Conservation (phyloP, 2,888 invertebrate species). For the Leptopilina myrica region DNA sequence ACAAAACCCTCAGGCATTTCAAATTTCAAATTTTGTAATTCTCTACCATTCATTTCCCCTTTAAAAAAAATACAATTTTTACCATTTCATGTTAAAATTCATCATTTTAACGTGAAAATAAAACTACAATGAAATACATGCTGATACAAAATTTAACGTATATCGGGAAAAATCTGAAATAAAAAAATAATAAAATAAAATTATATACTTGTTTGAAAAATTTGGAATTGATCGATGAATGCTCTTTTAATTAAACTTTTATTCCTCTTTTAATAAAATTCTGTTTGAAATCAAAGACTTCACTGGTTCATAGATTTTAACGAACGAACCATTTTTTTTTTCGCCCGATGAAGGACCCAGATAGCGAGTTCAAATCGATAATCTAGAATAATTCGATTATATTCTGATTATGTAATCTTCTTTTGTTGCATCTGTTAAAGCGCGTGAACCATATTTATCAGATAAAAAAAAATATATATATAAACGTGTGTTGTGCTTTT, state of each 20-base stretch:
- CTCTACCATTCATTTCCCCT: no score
- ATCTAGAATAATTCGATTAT: not conserved
- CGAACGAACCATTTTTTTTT: conserved; percentile 11
- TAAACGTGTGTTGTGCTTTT: no score
- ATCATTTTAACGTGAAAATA: no score
- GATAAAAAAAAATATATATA: no score
- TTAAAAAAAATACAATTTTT: no score
- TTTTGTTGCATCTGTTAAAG: not conserved
- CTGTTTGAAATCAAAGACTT: conserved; percentile 2
- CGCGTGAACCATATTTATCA: not conserved
- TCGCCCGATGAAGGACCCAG: not conserved
- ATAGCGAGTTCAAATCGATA: not conserved
- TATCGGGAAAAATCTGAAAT: not conserved
- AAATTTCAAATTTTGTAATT: not conserved
- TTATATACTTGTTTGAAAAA: not conserved
- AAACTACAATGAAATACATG: no score
- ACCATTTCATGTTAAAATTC: no score
- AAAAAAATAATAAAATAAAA: not conserved
- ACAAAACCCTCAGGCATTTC: no score
- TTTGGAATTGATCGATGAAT: not conserved
- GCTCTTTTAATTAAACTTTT: conserved; percentile 2
- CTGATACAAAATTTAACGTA: no score
- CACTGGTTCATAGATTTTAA: not conserved
- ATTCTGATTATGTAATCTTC: conserved; percentile 14
- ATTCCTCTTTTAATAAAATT: not conserved